Evolutionary conservation across 2,113 vertebrate genomes (phyloP).

Genomic region (Geococcyx californianus): DNA sequence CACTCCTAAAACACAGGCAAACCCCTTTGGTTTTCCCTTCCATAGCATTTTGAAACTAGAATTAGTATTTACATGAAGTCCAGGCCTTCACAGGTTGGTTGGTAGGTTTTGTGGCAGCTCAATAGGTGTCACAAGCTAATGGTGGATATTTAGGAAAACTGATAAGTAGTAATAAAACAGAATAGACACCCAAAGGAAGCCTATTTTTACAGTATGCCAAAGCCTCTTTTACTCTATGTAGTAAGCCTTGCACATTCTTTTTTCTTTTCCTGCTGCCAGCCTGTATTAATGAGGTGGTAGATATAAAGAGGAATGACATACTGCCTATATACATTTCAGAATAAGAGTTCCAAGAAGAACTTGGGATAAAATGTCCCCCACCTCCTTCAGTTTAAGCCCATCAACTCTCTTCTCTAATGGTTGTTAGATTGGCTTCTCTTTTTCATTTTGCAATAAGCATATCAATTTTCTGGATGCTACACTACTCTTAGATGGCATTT

Average conservation of each 20-base stretch:
- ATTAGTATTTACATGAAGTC: not conserved
- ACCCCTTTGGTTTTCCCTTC: not conserved
- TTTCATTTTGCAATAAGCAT: not conserved
- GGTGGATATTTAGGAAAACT: not conserved
- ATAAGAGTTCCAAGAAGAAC: constrained; percentile 8
- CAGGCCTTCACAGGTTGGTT: not conserved
- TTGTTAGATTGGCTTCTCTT: not conserved
- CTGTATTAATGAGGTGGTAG: constrained; percentile 40
- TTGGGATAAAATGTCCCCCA: not conserved
- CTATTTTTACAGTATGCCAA: not conserved
- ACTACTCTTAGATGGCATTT: not conserved
- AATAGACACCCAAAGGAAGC: not conserved
- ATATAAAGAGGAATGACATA: constrained; percentile 35
- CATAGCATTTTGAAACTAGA: not conserved
- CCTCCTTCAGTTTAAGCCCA: not conserved
- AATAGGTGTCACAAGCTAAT: not conserved
- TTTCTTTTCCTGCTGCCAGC: constrained; percentile 24
- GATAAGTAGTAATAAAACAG: not conserved
- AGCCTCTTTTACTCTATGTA: not conserved
- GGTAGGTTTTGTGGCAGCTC: not conserved
- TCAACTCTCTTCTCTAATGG: not conserved
- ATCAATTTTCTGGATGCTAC: not conserved
- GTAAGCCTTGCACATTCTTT: not conserved
- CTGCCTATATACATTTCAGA: constrained; percentile 29
- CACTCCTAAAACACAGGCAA: not conserved